These are phyloP conservation scores for Eupithecia exiguata DNA, from an alignment of 2,888 invertebrate species.

Conservation along the genomic window DNA sequence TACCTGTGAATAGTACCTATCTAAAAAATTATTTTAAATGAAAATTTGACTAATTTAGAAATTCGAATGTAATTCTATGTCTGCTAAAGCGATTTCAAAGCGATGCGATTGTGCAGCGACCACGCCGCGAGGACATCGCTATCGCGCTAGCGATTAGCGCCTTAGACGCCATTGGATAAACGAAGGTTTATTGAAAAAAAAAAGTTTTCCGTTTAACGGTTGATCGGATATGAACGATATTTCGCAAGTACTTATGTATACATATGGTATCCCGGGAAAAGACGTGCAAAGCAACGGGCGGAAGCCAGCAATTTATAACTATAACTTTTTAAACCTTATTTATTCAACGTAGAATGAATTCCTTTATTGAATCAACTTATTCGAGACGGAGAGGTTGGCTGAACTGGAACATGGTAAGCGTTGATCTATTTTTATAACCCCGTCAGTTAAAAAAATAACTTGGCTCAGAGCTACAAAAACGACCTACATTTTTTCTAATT, in stretches of 20 bases:
- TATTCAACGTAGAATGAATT: background rate
- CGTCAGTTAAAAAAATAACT: constrained; percentile 39
- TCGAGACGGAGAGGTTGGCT: background rate
- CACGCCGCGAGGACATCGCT: too few relatives aligned
- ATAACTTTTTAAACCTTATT: background rate
- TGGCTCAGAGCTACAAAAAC: constrained; percentile 35
- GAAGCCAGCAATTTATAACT: background rate
- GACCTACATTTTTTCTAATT: constrained; percentile 37
- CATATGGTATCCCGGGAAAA: too few relatives aligned
- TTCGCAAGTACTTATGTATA: too few relatives aligned
- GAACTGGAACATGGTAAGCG: constrained; percentile 25
- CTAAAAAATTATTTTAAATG: too few relatives aligned
- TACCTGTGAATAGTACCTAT: too few relatives aligned
- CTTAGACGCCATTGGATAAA: too few relatives aligned
- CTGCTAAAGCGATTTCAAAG: too few relatives aligned
- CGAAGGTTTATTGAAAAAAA: too few relatives aligned
- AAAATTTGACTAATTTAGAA: background rate
- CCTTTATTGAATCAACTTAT: background rate
- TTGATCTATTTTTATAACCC: constrained; percentile 39
- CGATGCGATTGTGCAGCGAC: too few relatives aligned
- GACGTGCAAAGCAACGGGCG: background rate
- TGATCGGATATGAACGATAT: too few relatives aligned
- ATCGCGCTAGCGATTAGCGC: too few relatives aligned
- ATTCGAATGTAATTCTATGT: background rate
- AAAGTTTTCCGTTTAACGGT: too few relatives aligned